phyloP scores from a whole-genome alignment of 2,113 vertebrate genomes.

The Petrocephalus zakoni region DNA sequence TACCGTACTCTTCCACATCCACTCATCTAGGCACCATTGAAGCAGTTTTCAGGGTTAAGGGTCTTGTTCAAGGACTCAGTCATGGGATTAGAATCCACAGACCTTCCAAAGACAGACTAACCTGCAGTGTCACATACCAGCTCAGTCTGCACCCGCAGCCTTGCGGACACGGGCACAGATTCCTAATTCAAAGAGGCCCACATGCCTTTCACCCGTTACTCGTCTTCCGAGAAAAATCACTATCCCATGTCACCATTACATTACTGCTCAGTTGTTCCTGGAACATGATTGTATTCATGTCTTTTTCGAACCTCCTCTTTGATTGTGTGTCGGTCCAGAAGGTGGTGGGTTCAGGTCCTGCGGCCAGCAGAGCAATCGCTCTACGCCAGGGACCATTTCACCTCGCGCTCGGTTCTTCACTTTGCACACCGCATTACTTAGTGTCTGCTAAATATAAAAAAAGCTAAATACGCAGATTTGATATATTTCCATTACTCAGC shows the following conservation, averaged over 20 bases:
- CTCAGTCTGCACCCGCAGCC: background rate
- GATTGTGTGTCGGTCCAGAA: background rate
- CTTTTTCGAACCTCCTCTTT: background rate
- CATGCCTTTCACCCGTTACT: background rate
- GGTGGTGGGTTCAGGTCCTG: background rate
- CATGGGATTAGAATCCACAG: background rate
- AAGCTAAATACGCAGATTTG: background rate
- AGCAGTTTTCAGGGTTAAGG: background rate
- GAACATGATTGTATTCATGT: background rate
- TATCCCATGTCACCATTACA: background rate
- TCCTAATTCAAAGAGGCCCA: background rate
- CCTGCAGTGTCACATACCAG: background rate
- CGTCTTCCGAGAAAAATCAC: background rate
- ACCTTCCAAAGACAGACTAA: background rate
- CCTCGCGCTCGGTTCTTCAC: background rate
- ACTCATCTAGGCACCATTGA: background rate
- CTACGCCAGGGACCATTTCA: background rate
- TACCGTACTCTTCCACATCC: background rate
- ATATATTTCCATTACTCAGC: background rate
- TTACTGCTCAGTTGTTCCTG: background rate
- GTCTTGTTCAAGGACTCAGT: background rate
- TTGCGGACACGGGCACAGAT: background rate
- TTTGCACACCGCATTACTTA: background rate
- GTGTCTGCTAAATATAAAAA: background rate
- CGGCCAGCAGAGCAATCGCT: background rate